Conservation (phyloP, 1,140 invertebrate species). For the Drosophila suzukii region DNA sequence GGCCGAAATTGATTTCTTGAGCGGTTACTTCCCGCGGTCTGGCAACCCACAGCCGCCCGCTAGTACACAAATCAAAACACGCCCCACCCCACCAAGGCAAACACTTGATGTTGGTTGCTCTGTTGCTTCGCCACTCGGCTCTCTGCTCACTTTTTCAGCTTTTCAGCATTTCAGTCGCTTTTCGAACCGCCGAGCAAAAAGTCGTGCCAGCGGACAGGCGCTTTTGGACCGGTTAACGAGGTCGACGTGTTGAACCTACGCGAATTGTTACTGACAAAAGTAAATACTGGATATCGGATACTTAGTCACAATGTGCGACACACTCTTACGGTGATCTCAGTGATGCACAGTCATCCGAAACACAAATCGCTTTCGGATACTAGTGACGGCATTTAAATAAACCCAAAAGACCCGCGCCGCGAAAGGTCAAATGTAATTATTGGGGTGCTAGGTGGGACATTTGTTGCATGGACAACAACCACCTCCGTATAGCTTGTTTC, state of each 20-base stretch:
- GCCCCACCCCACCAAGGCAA: conserved; percentile 14
- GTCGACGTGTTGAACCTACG: conserved; percentile 51
- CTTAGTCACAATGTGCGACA: not conserved
- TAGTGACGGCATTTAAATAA: conserved; percentile 14
- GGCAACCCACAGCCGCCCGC: conserved; percentile 5
- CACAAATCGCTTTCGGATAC: conserved; percentile 9
- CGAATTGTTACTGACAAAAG: conserved; percentile 41
- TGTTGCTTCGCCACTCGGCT: conserved; percentile 22
- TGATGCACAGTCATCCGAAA: conserved; percentile 20
- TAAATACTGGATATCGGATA: conserved; percentile 39
- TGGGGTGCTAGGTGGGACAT: conserved; percentile 25
- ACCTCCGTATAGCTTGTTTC: conserved; percentile 8
- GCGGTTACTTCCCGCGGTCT: not conserved
- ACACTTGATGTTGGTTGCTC: conserved; percentile 44
- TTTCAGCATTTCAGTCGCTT: conserved; percentile 33
- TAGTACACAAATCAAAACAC: conserved; percentile 36
- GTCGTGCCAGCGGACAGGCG: conserved; percentile 28
- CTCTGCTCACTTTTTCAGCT: conserved; percentile 18
- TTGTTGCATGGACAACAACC: conserved; percentile 28
- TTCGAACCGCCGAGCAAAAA: conserved; percentile 34
- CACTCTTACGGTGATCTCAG: conserved; percentile 34
- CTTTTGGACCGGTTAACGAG: conserved; percentile 54
- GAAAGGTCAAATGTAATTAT: conserved; percentile 57
- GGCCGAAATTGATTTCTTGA: conserved; percentile 44
- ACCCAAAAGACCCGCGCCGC: conserved; percentile 8